These are phyloP conservation scores for Acrobasis consociella DNA, from an alignment of 2,888 invertebrate species.

Conservation along the genomic window DNA sequence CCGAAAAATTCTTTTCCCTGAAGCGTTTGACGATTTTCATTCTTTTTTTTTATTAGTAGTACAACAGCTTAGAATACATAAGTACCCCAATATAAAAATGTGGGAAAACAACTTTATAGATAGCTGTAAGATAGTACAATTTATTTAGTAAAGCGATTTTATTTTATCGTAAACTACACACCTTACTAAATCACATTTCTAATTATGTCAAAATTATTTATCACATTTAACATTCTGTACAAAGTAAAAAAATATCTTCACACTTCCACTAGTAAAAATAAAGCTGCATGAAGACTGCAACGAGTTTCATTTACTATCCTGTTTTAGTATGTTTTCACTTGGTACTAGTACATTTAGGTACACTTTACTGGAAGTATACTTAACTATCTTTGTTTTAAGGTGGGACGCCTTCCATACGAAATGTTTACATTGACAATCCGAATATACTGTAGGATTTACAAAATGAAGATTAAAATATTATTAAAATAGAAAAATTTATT, in stretches of 20 bases:
- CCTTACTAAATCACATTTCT: conserved; percentile 80
- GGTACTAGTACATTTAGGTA: conserved; percentile 33
- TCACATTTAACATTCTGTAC: conserved; percentile 81
- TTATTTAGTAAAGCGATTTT: conserved; percentile 75
- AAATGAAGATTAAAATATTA: too few relatives aligned
- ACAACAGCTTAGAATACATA: conserved; percentile 76
- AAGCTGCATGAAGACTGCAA: conserved; percentile 64
- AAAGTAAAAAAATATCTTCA: conserved; percentile 80
- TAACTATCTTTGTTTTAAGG: background rate
- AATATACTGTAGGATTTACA: too few relatives aligned
- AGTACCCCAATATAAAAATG: conserved; percentile 78
- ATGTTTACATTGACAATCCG: too few relatives aligned
- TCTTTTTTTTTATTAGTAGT: conserved; percentile 59
- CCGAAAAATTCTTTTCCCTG: conserved; percentile 73
- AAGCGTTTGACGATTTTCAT: conserved; percentile 49
- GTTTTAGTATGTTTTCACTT: conserved; percentile 43
- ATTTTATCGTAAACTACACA: conserved; percentile 70
- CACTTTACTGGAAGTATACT: conserved; percentile 17
- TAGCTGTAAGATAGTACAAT: conserved; percentile 65
- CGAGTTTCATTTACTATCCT: conserved; percentile 38
- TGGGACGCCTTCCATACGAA: too few relatives aligned
- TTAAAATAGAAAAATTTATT: too few relatives aligned
- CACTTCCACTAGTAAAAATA: conserved; percentile 72
- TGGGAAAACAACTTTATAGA: conserved; percentile 72
- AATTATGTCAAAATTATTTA: conserved; percentile 79